Evolutionary conservation across 2,888 invertebrate species (phyloP).

Genomic region (Amblyjoppa proteus): DNA sequence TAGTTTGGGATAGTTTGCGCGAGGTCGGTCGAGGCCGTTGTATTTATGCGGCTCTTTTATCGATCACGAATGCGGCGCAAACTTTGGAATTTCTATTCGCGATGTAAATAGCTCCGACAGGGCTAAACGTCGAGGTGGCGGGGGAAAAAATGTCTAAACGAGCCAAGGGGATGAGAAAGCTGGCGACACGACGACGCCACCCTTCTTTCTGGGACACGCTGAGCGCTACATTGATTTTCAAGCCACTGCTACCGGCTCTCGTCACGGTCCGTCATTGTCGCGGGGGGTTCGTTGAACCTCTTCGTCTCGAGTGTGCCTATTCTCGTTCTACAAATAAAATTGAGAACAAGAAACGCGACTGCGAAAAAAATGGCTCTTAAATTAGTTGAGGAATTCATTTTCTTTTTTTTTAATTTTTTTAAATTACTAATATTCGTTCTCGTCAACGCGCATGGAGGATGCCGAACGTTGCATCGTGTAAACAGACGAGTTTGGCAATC

Average conservation of each 20-base stretch:
- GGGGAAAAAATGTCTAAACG: background rate
- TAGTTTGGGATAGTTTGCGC: background rate
- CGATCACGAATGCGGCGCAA: background rate
- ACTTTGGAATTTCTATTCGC: background rate
- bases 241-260: constrained; percentile 15
- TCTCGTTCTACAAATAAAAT: constrained; percentile 2
- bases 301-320: constrained; percentile 27
- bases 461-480: background rate
- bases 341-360: background rate
- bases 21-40: background rate
- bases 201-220: constrained; percentile 73
- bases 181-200: constrained; percentile 60
- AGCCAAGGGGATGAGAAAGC: constrained; percentile 8
- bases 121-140: constrained; percentile 2
- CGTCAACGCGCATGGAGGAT: background rate
- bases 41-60: constrained; percentile 12
- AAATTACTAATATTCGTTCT: background rate
- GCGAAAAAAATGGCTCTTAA: constrained; percentile 24
- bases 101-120: background rate
- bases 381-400: constrained; percentile 36
- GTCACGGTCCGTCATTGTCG: constrained; percentile 40
- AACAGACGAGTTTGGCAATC: constrained; percentile 13
- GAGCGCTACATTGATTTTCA: constrained; percentile 77
- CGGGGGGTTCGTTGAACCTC: constrained; percentile 71
- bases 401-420: constrained; percentile 28